Base-by-base conservation (phyloP, 1,140 invertebrate species). In the Rhizoglyphus robini region DNA sequence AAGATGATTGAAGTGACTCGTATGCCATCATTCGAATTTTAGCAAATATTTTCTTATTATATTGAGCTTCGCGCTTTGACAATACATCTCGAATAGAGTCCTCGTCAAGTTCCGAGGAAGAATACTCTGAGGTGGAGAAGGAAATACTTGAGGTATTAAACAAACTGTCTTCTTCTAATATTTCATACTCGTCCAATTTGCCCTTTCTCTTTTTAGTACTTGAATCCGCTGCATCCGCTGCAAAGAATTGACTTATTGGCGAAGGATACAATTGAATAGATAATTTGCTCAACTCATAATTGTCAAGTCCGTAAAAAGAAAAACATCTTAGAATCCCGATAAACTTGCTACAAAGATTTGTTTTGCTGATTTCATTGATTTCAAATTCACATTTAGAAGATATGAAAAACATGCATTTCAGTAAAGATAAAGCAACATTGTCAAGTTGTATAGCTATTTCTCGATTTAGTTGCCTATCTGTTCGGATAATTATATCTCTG, bases 241-340 rank as follows among this genome's bases (percentile, higher is more conserved):
- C n/a, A 18, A 60, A 29, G 36, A 60, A 60, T 27, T 60, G 58
- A 32, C 58, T 32, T 3, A 60, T 2, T 11, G 58, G 58, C 29
- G 58, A 60, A 29, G 58, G 58, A 46, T 60, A 60, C 27, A 60
- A 60, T n/a, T 60, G 15, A 4, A 60, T 27, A 3, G 58, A n/a
- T 3, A 34, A 20, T 60, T 13, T 29, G 13, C 36, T 29, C 15
- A 60, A 32, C 23, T 60, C 30, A 60, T 60, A 60, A n/a, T 60
- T 60, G 3, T 41, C 2, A 1, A 60, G 30, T 3, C 58, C 58
- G 36, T 60, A 60, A 46, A 32, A 60, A 18, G 27, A n/a, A 32
- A 60, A 60, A 60, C 58, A 60, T 3, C 58, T 29, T 34, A 60
- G 29, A n/a, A 60, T 60, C 3, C 58, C 58, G n/a, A 60, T 60